A percentile compares a stretch with the other conserved stretches of the same genome.
Conservation (phyloP, 1,140 invertebrate genomes). For the Dryas iulia region DNA sequence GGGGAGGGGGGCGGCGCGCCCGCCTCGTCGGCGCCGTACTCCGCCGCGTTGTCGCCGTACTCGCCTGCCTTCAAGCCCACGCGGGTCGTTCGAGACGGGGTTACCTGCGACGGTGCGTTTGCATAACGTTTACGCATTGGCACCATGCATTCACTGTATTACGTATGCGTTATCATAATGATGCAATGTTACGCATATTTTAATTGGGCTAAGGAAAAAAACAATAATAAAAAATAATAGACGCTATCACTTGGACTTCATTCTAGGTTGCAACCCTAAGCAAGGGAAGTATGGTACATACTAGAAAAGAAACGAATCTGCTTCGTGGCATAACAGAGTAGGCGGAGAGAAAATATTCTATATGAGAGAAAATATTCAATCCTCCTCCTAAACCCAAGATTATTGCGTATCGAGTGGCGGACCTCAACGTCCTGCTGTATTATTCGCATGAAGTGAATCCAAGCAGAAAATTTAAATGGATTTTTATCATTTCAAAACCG, state of each 20-base stretch:
- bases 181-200: neutral
- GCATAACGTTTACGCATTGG: constrained; percentile 24
- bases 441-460: too few species aligned
- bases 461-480: neutral
- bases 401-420: too few species aligned
- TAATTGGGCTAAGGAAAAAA: neutral
- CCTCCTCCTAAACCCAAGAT: too few species aligned
- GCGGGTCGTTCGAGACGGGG: constrained; percentile 23
- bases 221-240: neutral
- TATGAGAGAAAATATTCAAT: too few species aligned
- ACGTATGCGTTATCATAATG: neutral
- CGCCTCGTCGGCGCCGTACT: constrained; percentile 47
- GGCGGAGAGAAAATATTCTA: too few species aligned
- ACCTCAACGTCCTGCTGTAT: too few species aligned
- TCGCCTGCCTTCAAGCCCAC: constrained; percentile 54
- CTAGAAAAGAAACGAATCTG: too few species aligned
- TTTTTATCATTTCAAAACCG: neutral
- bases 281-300: too few species aligned
- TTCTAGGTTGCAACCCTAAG: too few species aligned
- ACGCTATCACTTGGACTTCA: too few species aligned
- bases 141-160: neutral
- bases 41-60: constrained; percentile 60
- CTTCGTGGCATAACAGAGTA: too few species aligned
- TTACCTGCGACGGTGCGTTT: constrained; percentile 21
- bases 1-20: constrained; percentile 15